Evolutionary conservation across 2,797 vertebrate genomes (phyloP).

Genomic region (Poeciliopsis paucimaculata): DNA sequence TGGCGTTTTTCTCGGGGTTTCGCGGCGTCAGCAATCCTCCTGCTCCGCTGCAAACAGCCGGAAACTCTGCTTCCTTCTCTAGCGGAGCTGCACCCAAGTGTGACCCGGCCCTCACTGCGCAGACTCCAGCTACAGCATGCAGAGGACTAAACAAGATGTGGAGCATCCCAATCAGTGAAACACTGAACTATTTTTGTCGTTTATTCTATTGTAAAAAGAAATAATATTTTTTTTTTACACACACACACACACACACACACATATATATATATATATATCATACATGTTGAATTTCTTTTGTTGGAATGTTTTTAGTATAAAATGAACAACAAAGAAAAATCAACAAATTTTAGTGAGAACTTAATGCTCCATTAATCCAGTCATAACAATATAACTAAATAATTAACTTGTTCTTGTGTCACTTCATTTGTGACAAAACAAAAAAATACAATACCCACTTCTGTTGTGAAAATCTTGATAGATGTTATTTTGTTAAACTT

Average conservation of each 20-base stretch:
- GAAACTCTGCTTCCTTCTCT: constrained; percentile 85
- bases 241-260: too few relatives aligned
- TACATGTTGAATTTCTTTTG: neutral
- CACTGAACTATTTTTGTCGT: neutral
- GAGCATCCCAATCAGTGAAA: neutral
- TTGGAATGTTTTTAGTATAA: too few relatives aligned
- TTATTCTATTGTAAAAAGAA: neutral
- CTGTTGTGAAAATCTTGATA: neutral
- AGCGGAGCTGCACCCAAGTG: constrained; percentile 74
- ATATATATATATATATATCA: neutral
- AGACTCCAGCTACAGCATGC: constrained; percentile 48
- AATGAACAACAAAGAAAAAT: neutral
- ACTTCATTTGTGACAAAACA: neutral
- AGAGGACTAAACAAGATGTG: neutral
- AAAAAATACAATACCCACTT: neutral
- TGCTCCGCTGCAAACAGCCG: constrained; percentile 79
- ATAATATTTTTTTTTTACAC: too few relatives aligned
- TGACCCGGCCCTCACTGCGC: constrained; percentile 71
- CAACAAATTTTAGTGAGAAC: neutral
- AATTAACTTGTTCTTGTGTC: neutral
- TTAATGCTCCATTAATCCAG: constrained; percentile 28
- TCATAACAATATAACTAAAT: neutral
- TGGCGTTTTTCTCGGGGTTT: constrained; percentile 75
- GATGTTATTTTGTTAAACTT: neutral
- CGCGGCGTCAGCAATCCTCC: constrained; percentile 79